phyloP scores from a whole-genome alignment of 1,140 invertebrate species.

The Ganaspis sp. region DNA sequence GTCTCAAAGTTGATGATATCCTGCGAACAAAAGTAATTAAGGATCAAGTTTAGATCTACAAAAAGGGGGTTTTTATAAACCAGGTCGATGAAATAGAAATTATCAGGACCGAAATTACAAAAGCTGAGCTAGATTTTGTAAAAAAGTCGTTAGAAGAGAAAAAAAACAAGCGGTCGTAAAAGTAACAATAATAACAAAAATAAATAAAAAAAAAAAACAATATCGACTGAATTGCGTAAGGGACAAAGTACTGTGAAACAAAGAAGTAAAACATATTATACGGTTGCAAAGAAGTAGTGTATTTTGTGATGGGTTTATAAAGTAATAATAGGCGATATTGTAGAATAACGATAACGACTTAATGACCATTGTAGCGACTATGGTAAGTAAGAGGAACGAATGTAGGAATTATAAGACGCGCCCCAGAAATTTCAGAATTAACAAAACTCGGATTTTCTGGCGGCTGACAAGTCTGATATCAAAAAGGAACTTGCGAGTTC shows the following conservation, averaged over 20 bases:
- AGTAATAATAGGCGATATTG: constrained; percentile 73
- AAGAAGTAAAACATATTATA: constrained; percentile 57
- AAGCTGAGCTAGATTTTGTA: constrained; percentile 28
- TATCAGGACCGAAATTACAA: constrained; percentile 23
- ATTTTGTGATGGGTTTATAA: constrained; percentile 75
- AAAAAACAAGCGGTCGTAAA: constrained; percentile 26
- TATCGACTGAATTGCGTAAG: constrained; percentile 32
- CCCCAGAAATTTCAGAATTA: constrained; percentile 15
- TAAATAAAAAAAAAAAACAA: constrained; percentile 27
- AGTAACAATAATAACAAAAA: constrained; percentile 19
- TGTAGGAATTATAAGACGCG: constrained; percentile 48
- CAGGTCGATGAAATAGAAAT: constrained; percentile 31
- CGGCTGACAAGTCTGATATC: not conserved
- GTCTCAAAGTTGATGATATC: not conserved
- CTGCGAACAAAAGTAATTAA: not conserved
- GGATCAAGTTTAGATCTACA: constrained; percentile 24
- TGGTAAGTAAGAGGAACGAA: constrained; percentile 64
- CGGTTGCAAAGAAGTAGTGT: constrained; percentile 68
- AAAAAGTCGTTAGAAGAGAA: constrained; percentile 31
- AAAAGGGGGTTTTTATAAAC: constrained; percentile 28
- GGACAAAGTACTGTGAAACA: constrained; percentile 29
- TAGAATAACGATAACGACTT: constrained; percentile 64
- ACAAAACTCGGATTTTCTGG: constrained; percentile 3
- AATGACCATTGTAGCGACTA: constrained; percentile 59
- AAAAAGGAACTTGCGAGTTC: constrained; percentile 7